These are phyloP conservation scores for Cyclophora albipunctata DNA, from an alignment of 2,888 invertebrate species.

Conservation along the genomic window DNA sequence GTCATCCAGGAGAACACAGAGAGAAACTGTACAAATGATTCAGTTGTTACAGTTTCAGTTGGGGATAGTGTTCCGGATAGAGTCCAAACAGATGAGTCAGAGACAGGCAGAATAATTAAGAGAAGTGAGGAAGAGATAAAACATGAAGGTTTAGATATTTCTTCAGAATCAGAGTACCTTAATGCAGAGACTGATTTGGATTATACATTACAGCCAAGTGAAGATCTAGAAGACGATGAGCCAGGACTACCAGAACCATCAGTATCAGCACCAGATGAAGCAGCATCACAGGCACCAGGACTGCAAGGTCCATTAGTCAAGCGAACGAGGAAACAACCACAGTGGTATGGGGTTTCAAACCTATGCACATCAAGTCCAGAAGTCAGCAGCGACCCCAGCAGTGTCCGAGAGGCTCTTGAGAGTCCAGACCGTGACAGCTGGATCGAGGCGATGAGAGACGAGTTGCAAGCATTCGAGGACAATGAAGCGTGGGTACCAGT, in stretches of 20 bases:
- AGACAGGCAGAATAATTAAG: too few species aligned
- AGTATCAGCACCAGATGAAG: background rate
- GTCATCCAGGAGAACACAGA: background rate
- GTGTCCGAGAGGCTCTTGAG: background rate
- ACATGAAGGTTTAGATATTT: too few species aligned
- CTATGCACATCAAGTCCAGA: background rate
- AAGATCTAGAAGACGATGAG: background rate
- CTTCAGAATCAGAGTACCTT: too few species aligned
- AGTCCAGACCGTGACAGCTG: background rate
- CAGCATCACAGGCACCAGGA: background rate
- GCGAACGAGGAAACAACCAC: background rate
- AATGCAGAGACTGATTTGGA: too few species aligned
- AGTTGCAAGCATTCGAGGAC: background rate
- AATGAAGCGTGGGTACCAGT: background rate
- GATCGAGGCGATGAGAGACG: background rate
- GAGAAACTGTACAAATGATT: background rate
- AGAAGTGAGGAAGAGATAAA: too few species aligned
- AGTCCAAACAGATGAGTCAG: too few species aligned
- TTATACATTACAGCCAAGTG: too few species aligned
- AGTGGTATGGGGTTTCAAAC: too few species aligned
- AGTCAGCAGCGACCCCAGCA: background rate
- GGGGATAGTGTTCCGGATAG: too few species aligned
- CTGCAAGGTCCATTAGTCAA: too few species aligned
- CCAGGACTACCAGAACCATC: background rate
- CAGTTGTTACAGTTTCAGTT: too few species aligned